Evolutionary conservation across 2,113 vertebrate species (phyloP).

Genomic region (Chinchilla lanigera): DNA sequence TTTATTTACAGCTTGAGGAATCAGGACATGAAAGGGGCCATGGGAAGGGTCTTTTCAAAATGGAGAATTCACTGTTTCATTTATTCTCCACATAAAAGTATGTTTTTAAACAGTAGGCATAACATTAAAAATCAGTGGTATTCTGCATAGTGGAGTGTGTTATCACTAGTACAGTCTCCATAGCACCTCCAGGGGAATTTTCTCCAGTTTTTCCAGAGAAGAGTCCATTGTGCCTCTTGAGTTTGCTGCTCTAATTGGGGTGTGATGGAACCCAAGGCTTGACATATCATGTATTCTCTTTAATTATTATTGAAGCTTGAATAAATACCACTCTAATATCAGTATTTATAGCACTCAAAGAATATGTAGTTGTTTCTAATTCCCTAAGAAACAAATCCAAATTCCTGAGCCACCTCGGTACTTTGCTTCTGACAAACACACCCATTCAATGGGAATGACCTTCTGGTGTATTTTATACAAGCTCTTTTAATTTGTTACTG

Average conservation of each 20-base stretch:
- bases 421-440: slow-evolving; percentile 35
- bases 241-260: neutral
- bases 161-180: neutral
- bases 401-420: neutral
- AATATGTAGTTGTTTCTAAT: neutral
- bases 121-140: neutral
- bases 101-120: neutral
- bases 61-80: neutral
- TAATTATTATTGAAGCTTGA: neutral
- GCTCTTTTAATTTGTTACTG: neutral
- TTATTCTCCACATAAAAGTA: slow-evolving; percentile 23
- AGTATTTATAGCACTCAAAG: neutral
- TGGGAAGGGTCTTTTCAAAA: slow-evolving; percentile 23
- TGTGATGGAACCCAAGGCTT: neutral
- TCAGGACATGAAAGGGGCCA: slow-evolving; percentile 71
- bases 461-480: neutral
- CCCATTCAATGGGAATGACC: neutral
- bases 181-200: neutral
- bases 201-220: neutral
- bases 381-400: neutral
- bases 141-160: neutral
- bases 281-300: neutral
- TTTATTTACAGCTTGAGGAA: slow-evolving; percentile 81
- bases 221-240: neutral
- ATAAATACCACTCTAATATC: neutral